Base-by-base conservation (phyloP, 2,888 invertebrate genomes). In the Stomorhina lunata region DNA sequence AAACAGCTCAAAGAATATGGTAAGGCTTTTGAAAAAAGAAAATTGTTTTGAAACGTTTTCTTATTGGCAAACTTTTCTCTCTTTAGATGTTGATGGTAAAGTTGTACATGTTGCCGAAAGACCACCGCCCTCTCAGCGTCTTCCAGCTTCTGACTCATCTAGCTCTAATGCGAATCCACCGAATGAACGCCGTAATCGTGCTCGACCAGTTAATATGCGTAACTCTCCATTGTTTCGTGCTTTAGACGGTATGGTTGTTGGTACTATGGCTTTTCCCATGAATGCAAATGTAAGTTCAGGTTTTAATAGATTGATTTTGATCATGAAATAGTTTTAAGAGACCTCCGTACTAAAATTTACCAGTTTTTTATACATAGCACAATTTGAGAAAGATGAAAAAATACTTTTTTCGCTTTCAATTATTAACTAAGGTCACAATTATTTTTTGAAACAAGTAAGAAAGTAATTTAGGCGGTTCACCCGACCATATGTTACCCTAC, bases 61-160 rank as follows among this genome's bases (percentile, higher is more conserved):
- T 37, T 45, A 10, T 45, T 22, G 25, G 9, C 12, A 29, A 10
- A 68, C 22, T 20, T 76, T n/a, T 68, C 27, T 17, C 40, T 1
- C 65, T 37, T 1, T 88, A 96, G 98, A 96, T 92, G 95, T 98
- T 25, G 93, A 96, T 89, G 97, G 97, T 1, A 98, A 98, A 92
- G 97, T 97, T 34, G 94, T 98, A 68, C 98, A 98, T 90, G 93
- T 98, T 89, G 98, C 98, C 17, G 95, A 97, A 90, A 93, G 97
- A 27, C 94, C 96, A 4, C 98, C 98, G 0, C 97, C 97, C 1
- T 92, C 92, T 61, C 86, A 91, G 40, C 88, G 89, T 55, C 90
- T 85, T 84, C 59, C 86, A 15, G 76, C 84, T 76, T 85, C 81
- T 79, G 84, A 88, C 68, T 87, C 86, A 25, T 85, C 88, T 0